phyloP scores from a whole-genome alignment of 2,113 vertebrate genomes.

The Laterallus jamaicensis region DNA sequence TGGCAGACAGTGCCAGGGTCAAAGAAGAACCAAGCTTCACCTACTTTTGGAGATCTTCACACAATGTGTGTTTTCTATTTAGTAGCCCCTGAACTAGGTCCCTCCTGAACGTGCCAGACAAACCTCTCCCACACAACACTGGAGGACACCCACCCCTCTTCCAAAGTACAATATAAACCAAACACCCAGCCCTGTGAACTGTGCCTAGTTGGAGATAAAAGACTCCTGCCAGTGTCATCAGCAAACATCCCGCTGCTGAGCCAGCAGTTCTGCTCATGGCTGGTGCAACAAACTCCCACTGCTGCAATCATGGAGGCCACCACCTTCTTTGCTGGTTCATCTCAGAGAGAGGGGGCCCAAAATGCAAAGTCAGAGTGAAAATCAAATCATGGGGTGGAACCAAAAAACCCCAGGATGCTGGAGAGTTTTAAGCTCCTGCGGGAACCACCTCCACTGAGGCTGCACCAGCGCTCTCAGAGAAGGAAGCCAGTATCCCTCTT shows the following conservation, averaged over 20 bases:
- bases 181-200: not conserved
- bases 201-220: not conserved
- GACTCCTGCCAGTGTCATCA: not conserved
- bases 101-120: not conserved
- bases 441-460: fast-evolving
- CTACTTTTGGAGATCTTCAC: not conserved
- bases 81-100: not conserved
- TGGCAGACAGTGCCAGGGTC: not conserved
- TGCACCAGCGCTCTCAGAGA: not conserved
- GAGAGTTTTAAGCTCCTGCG: not conserved
- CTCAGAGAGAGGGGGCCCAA: not conserved
- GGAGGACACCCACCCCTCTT: not conserved
- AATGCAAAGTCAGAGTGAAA: not conserved
- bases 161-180: not conserved
- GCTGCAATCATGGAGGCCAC: not conserved
- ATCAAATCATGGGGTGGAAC: not conserved
- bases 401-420: not conserved
- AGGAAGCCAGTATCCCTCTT: not conserved
- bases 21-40: not conserved
- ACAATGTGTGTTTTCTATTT: not conserved
- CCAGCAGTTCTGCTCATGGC: not conserved
- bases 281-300: not conserved
- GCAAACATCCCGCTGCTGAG: not conserved
- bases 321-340: not conserved
- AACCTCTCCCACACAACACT: not conserved